Percentiles rank a stretch among this genome's conserved stretches.
These are phyloP conservation scores for Lerista edwardsae DNA, from an alignment of 2,797 vertebrate genomes.

Conservation along the genomic window DNA sequence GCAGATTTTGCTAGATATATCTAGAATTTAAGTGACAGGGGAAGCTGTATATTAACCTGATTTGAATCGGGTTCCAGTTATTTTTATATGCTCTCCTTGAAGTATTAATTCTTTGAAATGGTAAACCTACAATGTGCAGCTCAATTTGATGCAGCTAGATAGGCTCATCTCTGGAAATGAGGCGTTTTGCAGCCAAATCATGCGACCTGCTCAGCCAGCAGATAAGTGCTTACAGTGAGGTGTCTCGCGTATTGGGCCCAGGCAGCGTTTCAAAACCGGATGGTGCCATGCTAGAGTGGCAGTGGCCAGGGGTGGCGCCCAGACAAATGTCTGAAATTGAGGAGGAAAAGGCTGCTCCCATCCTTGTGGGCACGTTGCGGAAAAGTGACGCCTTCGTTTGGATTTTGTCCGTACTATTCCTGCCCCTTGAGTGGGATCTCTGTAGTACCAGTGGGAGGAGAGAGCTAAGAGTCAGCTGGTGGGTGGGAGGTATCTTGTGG, in stretches of 20 bases:
- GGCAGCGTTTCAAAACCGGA: background rate
- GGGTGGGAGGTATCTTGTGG: background rate
- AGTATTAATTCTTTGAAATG: conserved; percentile 47
- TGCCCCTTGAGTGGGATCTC: background rate
- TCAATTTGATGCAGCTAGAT: conserved; percentile 50
- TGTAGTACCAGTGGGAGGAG: background rate
- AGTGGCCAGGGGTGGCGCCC: background rate
- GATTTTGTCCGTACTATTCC: background rate
- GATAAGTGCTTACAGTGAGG: background rate
- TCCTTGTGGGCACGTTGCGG: background rate
- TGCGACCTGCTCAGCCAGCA: conserved; percentile 6
- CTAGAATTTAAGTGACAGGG: conserved; percentile 49
- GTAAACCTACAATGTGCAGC: conserved; percentile 11
- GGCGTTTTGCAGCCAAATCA: conserved; percentile 37
- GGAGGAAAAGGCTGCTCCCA: conserved; percentile 18
- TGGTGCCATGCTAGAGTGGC: background rate
- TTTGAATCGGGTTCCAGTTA: conserved; percentile 44
- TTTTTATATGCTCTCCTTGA: conserved; percentile 38
- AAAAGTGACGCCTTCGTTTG: background rate
- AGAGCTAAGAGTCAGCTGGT: background rate
- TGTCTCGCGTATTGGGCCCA: background rate
- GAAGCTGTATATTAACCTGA: conserved; percentile 51
- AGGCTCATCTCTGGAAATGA: conserved; percentile 38
- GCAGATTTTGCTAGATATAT: conserved; percentile 51
- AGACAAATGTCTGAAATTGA: background rate